Evolutionary conservation across 2,113 vertebrate genomes (phyloP).

Genomic region (Ptyas mucosa): DNA sequence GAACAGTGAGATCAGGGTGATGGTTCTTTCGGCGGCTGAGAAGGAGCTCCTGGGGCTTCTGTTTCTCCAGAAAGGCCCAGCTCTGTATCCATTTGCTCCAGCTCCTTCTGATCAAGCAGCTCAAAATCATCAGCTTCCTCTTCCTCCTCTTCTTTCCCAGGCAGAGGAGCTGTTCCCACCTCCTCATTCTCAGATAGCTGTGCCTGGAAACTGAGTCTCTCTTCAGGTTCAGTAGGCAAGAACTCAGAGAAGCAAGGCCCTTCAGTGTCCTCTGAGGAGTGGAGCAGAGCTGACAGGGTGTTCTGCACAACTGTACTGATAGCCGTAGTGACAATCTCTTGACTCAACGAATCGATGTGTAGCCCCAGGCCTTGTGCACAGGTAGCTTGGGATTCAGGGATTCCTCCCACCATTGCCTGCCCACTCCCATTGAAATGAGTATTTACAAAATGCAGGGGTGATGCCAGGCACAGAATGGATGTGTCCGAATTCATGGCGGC

Average conservation of each 20-base stretch:
- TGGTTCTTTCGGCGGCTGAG: constrained; percentile 23
- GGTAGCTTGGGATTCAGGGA: constrained; percentile 36
- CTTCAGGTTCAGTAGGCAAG: constrained; percentile 68
- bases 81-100: constrained; percentile 87
- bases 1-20: constrained; percentile 44
- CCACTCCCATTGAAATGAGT: constrained; percentile 91
- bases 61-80: constrained; percentile 71
- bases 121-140: constrained; percentile 91
- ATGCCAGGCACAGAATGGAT: constrained; percentile 83
- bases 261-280: constrained; percentile 72
- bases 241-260: constrained; percentile 64
- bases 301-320: constrained; percentile 84
- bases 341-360: constrained; percentile 79
- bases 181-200: constrained; percentile 64
- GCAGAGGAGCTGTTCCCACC: constrained; percentile 47
- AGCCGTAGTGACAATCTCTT: constrained; percentile 85
- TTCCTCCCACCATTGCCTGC: constrained; percentile 36
- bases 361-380: constrained; percentile 55
- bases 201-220: constrained; percentile 65
- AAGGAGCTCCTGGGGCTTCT: neutral
- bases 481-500: constrained; percentile 64
- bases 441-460: constrained; percentile 97
- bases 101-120: constrained; percentile 97
- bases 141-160: constrained; percentile 79
- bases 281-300: constrained; percentile 81